Percentiles rank a stretch among this genome's conserved stretches.
These are phyloP conservation scores for Oxytorus armatus DNA, from an alignment of 2,888 invertebrate species.

Conservation along the genomic window DNA sequence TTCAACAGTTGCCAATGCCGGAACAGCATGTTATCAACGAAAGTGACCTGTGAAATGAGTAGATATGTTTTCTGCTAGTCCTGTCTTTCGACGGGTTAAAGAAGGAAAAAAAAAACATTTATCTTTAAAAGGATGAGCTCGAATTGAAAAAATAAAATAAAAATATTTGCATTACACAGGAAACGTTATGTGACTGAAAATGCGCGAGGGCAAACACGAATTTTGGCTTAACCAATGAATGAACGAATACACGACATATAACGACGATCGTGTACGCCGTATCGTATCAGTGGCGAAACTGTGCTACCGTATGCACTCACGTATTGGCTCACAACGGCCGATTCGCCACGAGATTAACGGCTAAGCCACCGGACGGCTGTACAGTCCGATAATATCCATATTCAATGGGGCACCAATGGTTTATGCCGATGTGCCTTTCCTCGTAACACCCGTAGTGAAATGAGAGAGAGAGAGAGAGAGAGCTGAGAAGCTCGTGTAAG, in stretches of 20 bases:
- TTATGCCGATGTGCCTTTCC: constrained; percentile 70
- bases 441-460: constrained; percentile 34
- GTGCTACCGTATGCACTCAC: constrained; percentile 3
- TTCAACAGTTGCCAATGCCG: no score
- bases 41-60: no score
- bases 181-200: no score
- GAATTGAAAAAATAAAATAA: no score
- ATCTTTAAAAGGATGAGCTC: no score
- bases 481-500: constrained; percentile 29
- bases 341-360: constrained; percentile 65
- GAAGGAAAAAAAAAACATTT: no score
- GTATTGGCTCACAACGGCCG: constrained; percentile 43
- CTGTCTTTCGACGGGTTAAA: no score
- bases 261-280: background rate
- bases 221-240: background rate
- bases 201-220: no score
- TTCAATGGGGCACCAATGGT: constrained; percentile 75
- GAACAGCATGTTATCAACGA: no score
- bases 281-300: constrained; percentile 23
- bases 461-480: constrained; percentile 22
- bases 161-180: no score
- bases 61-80: no score
- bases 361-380: constrained; percentile 61
- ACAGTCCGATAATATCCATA: constrained; percentile 75
- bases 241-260: background rate